Conservation (phyloP, 2,888 invertebrate species). For the Volucella inflata region DNA sequence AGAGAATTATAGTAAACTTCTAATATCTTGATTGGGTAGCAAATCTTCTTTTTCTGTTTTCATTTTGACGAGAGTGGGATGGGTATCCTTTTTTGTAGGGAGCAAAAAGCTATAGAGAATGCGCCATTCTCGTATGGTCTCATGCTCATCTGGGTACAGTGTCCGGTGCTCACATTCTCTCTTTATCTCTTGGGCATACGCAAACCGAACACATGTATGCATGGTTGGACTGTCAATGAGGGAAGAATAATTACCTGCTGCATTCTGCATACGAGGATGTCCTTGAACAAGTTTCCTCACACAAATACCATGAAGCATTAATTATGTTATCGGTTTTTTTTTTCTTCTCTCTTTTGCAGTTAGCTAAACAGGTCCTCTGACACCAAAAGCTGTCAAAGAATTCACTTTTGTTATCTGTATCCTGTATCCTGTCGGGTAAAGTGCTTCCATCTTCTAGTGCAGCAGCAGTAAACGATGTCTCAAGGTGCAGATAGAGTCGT, state of each 20-base stretch:
- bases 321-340: constrained; percentile 49
- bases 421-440: constrained; percentile 50
- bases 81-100: constrained; percentile 33
- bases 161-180: constrained; percentile 43
- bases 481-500: constrained; percentile 57
- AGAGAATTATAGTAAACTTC: constrained; percentile 47
- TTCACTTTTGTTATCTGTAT: constrained; percentile 67
- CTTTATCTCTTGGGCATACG: constrained; percentile 22
- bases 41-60: constrained; percentile 35
- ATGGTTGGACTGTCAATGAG: constrained; percentile 41
- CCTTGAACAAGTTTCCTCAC: constrained; percentile 52
- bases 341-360: constrained; percentile 32
- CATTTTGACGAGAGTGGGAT: constrained; percentile 22
- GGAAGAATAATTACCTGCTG: constrained; percentile 66
- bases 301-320: constrained; percentile 37
- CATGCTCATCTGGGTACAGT: constrained; percentile 5
- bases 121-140: constrained; percentile 53
- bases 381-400: constrained; percentile 35
- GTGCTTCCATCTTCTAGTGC: constrained; percentile 39
- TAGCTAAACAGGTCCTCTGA: constrained; percentile 49
- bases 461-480: constrained; percentile 48
- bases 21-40: constrained; percentile 65
- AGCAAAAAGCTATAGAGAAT: constrained; percentile 49
- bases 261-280: constrained; percentile 49
- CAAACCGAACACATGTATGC: constrained; percentile 25